These are phyloP conservation scores for Pseudachorutes palmiensis DNA, from an alignment of 1,140 invertebrate genomes.

Conservation along the genomic window DNA sequence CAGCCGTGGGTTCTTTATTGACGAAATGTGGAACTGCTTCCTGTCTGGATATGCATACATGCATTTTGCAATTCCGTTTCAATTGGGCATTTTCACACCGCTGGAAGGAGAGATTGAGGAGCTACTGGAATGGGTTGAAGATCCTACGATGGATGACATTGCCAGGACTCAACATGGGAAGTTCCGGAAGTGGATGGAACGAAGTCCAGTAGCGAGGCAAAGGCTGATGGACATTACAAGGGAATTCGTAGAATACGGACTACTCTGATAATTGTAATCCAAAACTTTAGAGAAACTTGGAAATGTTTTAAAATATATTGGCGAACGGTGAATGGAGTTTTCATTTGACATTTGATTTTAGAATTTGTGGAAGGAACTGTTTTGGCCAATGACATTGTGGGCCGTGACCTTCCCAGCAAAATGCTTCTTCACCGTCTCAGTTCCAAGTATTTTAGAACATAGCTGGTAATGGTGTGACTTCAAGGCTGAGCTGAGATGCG, in stretches of 20 bases:
- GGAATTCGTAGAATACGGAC: not conserved
- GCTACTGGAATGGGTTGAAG: not conserved
- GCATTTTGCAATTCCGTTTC: constrained; percentile 27
- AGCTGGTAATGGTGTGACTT: not conserved
- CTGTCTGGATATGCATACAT: constrained; percentile 18
- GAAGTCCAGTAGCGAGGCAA: not conserved
- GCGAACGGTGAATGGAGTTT: not conserved
- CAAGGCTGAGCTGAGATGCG: not conserved
- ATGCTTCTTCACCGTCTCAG: constrained; percentile 13
- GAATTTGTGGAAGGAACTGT: not conserved
- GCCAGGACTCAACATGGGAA: not conserved
- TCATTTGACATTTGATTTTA: not conserved
- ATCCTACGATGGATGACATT: not conserved
- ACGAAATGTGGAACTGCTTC: constrained; percentile 8
- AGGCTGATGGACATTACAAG: not conserved
- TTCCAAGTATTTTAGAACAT: constrained; percentile 6
- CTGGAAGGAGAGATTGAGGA: not conserved
- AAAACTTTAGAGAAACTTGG: too few relatives aligned
- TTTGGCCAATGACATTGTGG: not conserved
- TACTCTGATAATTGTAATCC: not conserved
- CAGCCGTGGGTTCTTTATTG: constrained; percentile 14
- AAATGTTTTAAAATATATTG: too few relatives aligned
- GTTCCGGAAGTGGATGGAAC: constrained; percentile 1
- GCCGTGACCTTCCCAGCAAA: not conserved
- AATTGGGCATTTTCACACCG: constrained; percentile 13